Evolutionary conservation across 2,888 invertebrate species (phyloP).

Genomic region (Schizaphis graminum): DNA sequence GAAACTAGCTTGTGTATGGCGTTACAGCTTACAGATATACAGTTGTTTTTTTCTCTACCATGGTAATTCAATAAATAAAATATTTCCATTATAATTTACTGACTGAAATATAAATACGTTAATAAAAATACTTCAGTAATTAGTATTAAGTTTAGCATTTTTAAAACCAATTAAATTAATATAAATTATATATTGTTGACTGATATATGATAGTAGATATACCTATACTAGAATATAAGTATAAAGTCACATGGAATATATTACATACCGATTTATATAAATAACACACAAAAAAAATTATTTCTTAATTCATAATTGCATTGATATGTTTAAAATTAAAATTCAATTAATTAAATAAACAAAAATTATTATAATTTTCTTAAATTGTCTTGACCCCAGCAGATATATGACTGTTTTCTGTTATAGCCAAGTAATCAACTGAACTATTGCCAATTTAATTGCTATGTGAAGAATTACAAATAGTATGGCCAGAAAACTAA

Average conservation of each 20-base stretch:
- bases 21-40: not conserved
- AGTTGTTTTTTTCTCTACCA: not conserved
- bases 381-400: not conserved
- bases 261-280: not conserved
- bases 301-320: not conserved
- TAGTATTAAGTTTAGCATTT: not conserved
- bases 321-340: not conserved
- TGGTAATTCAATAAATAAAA: not conserved
- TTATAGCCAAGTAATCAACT: conserved; percentile 43
- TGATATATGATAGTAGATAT: not conserved
- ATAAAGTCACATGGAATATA: not conserved
- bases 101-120: not conserved
- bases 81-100: not conserved
- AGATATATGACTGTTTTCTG: conserved; percentile 1
- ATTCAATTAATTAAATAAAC: not conserved
- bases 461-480: conserved; percentile 43
- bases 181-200: not conserved
- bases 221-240: not conserved
- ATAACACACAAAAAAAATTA: not conserved
- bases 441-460: conserved; percentile 47
- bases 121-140: not conserved
- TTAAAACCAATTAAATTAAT: not conserved
- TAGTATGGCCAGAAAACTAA: conserved; percentile 30
- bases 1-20: too few relatives aligned
- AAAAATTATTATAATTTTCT: conserved; percentile 10